These are phyloP conservation scores for Notechis scutatus DNA, from an alignment of 2,113 vertebrate genomes.

Conservation along the genomic window DNA sequence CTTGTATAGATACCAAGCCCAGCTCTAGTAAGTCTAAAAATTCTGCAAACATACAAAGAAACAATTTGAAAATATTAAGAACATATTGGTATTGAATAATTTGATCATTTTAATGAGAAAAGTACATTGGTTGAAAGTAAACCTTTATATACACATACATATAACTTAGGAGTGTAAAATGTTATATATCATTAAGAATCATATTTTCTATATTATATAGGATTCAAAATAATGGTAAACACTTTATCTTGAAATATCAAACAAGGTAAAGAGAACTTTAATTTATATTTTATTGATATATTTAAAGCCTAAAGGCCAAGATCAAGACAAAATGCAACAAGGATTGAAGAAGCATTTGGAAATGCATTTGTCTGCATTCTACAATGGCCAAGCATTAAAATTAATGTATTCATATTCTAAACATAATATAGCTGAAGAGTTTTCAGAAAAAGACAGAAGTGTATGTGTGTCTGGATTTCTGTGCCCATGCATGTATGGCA, in stretches of 20 bases:
- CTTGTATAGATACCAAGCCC: neutral
- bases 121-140: conserved; percentile 1
- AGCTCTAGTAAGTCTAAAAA: neutral
- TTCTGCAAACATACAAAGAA: neutral
- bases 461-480: neutral
- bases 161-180: conserved; percentile 18
- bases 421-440: neutral
- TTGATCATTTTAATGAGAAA: no score
- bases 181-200: conserved; percentile 31
- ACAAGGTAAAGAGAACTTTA: neutral
- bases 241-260: neutral
- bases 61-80: neutral
- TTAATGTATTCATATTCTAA: neutral
- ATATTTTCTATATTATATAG: conserved; percentile 12
- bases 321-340: neutral
- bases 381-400: neutral
- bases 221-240: conserved; percentile 42
- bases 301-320: neutral
- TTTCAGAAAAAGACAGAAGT: neutral
- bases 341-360: neutral
- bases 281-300: neutral
- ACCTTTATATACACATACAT: neutral
- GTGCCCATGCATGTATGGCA: neutral
- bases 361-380: neutral
- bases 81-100: neutral